Conservation (phyloP, 2,888 invertebrate genomes). For the Ormyrus rosae region DNA sequence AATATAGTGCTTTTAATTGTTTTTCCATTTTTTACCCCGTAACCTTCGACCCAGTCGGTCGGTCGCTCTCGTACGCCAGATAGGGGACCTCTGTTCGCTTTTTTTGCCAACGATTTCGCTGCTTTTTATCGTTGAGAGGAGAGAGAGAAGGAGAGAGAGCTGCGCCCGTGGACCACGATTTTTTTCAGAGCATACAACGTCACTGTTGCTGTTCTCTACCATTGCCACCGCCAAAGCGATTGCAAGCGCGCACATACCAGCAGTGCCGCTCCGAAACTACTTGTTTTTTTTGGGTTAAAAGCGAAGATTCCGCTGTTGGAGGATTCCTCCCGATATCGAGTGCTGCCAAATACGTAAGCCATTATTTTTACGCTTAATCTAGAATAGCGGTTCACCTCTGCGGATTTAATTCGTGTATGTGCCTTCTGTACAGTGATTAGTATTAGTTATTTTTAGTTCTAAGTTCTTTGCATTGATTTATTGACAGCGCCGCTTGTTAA, state of each 20-base stretch:
- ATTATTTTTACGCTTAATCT: constrained; percentile 7
- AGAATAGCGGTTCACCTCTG: neutral
- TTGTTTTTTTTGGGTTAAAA: constrained; percentile 46
- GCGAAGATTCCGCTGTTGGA: constrained; percentile 13
- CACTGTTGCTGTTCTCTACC: neutral
- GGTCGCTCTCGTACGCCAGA: neutral
- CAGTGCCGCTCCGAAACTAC: constrained; percentile 3
- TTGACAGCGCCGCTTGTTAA: constrained; percentile 10
- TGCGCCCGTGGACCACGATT: neutral
- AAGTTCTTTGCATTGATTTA: neutral
- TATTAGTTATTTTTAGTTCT: constrained; percentile 43
- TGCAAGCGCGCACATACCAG: neutral
- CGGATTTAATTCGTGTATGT: neutral
- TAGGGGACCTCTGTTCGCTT: neutral
- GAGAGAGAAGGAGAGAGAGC: neutral
- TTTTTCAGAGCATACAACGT: constrained; percentile 25
- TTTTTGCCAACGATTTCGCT: neutral
- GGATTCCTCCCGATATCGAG: constrained; percentile 19
- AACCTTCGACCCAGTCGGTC: neutral
- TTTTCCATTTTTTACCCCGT: neutral
- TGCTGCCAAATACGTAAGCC: constrained; percentile 39
- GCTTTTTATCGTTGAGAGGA: neutral
- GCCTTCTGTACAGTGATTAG: constrained; percentile 29
- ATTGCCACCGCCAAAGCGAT: neutral
- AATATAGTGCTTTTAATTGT: neutral